phyloP scores from a whole-genome alignment of 2,113 vertebrate species.

The Mobula birostris region DNA sequence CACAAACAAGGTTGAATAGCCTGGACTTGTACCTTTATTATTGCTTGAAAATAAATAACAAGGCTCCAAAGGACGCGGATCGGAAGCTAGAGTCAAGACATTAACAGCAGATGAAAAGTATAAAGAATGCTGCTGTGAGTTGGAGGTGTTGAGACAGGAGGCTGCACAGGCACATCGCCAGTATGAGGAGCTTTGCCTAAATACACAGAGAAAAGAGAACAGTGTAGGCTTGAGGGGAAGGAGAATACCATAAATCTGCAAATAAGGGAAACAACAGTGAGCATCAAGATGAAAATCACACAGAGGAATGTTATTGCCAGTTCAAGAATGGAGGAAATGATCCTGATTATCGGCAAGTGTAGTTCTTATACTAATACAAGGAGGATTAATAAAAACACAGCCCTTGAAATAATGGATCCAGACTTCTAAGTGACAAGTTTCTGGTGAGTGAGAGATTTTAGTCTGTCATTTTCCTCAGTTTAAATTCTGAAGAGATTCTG shows the following conservation, averaged over 20 bases:
- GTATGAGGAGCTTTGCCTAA: neutral
- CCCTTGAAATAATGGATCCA: neutral
- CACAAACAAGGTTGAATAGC: neutral
- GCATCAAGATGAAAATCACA: slow-evolving; percentile 26
- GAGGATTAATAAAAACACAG: slow-evolving; percentile 1
- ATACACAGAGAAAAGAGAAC: neutral
- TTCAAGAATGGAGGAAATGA: slow-evolving; percentile 2
- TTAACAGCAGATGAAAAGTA: neutral
- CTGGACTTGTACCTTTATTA: neutral
- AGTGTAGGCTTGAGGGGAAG: neutral
- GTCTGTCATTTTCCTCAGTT: neutral
- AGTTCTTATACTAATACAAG: neutral
- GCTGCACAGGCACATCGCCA: neutral
- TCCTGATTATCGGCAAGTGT: neutral
- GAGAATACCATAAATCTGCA: slow-evolving; percentile 17
- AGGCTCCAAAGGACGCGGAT: neutral
- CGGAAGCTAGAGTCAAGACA: neutral
- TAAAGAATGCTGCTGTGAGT: slow-evolving; percentile 20
- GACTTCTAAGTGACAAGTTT: neutral
- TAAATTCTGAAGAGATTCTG: neutral
- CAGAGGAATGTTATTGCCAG: neutral
- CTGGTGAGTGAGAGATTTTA: neutral
- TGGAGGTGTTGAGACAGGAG: slow-evolving; percentile 15
- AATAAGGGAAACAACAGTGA: neutral
- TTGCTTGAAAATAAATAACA: neutral